These are phyloP conservation scores for Brachycybe producta DNA, from an alignment of 2,888 invertebrate genomes.

Conservation along the genomic window DNA sequence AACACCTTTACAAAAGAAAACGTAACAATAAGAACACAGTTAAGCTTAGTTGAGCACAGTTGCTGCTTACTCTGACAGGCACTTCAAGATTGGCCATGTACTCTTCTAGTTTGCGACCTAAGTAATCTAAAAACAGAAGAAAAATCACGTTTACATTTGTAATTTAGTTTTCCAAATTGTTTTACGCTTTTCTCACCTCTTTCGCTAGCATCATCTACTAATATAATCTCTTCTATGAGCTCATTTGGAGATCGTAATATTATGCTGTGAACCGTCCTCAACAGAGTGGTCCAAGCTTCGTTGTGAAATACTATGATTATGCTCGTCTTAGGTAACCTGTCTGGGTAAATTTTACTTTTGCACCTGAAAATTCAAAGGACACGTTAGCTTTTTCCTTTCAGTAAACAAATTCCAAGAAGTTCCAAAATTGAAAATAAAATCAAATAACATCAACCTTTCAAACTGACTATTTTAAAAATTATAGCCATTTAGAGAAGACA, in stretches of 20 bases:
- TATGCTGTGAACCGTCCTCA: constrained; percentile 92
- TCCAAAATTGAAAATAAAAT: background rate
- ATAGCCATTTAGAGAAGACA: too few species aligned
- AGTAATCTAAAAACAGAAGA: constrained; percentile 71
- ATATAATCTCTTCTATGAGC: constrained; percentile 81
- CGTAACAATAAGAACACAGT: constrained; percentile 8
- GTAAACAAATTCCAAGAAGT: constrained; percentile 13
- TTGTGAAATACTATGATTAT: constrained; percentile 99
- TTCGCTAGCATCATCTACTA: constrained; percentile 96
- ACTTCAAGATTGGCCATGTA: constrained; percentile 77
- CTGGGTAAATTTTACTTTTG: constrained; percentile 61
- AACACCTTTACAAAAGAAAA: constrained; percentile 46
- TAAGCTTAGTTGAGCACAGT: background rate
- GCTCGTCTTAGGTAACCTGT: constrained; percentile 76
- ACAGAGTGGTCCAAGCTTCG: constrained; percentile 93
- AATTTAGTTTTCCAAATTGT: background rate
- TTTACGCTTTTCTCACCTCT: constrained; percentile 45
- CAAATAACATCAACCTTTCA: too few species aligned
- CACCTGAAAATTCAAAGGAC: constrained; percentile 47
- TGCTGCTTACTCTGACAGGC: constrained; percentile 43
- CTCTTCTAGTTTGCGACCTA: constrained; percentile 75
- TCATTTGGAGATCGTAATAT: constrained; percentile 84
- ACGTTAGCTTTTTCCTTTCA: too few species aligned
- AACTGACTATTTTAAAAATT: too few species aligned
- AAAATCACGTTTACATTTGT: constrained; percentile 22